These are phyloP conservation scores for Trachops cirrhosus DNA, from an alignment of 2,797 vertebrate species.

Conservation along the genomic window DNA sequence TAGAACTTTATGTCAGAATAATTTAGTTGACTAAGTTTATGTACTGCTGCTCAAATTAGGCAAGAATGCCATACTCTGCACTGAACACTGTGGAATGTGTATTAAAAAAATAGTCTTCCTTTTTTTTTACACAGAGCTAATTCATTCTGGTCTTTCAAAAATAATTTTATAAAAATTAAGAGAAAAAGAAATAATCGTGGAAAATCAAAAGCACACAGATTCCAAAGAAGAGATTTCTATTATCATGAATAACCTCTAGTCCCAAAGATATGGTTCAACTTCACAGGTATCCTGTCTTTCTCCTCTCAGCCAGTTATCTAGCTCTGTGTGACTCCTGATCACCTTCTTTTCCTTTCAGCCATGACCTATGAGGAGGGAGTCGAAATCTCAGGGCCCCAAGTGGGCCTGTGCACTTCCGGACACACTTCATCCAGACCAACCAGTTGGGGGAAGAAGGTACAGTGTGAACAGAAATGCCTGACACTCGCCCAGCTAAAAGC, in stretches of 20 bases:
- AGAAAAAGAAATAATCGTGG: neutral
- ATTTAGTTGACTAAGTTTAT: too few relatives aligned
- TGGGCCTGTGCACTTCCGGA: neutral
- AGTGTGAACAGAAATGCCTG: neutral
- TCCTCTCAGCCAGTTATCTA: neutral
- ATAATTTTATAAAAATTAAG: neutral
- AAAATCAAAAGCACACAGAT: neutral
- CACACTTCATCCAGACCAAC: neutral
- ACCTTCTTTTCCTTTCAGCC: neutral
- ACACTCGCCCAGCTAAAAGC: neutral
- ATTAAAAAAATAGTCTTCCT: neutral
- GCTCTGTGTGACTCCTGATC: neutral
- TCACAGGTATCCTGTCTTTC: neutral
- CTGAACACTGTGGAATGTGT: neutral
- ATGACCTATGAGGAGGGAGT: neutral
- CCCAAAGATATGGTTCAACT: neutral
- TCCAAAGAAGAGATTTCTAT: neutral
- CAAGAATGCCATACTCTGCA: neutral
- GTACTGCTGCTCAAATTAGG: neutral
- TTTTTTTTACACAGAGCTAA: neutral
- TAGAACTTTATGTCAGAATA: neutral
- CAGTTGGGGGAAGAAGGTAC: accelerated
- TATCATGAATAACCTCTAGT: neutral
- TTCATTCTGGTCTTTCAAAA: neutral
- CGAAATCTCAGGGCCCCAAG: neutral